These are phyloP conservation scores for Aegypius monachus DNA, from an alignment of 2,113 vertebrate species.

Conservation along the genomic window DNA sequence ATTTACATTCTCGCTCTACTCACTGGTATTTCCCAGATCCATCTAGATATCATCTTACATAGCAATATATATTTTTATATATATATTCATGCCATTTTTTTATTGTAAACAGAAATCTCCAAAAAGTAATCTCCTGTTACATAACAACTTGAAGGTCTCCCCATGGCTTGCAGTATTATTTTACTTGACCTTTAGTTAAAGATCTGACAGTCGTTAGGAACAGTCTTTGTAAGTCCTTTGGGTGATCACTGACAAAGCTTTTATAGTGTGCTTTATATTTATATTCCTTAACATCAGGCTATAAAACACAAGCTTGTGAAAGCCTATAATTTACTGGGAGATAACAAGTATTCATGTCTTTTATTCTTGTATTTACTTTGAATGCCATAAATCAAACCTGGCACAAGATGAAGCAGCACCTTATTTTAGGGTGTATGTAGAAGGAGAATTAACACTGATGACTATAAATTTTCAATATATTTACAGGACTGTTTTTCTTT, in stretches of 20 bases:
- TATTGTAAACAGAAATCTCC: neutral
- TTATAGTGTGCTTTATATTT: neutral
- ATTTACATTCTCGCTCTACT: neutral
- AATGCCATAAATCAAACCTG: neutral
- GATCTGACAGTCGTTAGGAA: neutral
- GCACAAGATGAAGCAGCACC: neutral
- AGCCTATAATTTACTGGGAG: conserved; percentile 17
- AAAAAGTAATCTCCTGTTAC: neutral
- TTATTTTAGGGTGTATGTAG: neutral
- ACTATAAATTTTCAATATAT: neutral
- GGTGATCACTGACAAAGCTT: neutral
- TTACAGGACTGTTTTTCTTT: neutral
- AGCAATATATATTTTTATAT: neutral
- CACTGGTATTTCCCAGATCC: neutral
- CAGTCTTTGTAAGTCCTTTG: neutral
- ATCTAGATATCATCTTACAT: neutral
- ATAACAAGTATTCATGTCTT: neutral
- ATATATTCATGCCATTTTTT: neutral
- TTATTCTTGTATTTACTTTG: neutral
- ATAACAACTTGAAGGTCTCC: neutral
- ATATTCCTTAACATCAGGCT: neutral
- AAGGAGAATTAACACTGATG: neutral
- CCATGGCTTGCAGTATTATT: neutral
- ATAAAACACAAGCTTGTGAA: conserved; percentile 20
- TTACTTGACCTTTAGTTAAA: neutral